Base-by-base conservation (phyloP, 1,140 invertebrate genomes). In the Hermetia illucens region DNA sequence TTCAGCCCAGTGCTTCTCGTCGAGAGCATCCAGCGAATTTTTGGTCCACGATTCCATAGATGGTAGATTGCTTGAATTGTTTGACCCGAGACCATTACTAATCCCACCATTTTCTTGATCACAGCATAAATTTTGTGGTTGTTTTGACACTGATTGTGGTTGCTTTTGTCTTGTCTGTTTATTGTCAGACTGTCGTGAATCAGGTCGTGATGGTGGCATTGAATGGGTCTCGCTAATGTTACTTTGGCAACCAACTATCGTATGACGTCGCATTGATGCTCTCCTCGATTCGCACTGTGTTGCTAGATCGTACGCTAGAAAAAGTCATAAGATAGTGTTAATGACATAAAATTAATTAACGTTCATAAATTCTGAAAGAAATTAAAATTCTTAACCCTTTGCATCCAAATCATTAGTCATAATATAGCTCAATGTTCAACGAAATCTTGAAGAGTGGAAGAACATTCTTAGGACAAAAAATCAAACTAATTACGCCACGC, bases 1-100 rank as follows among this genome's bases (percentile, higher is more conserved):
- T 49, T 88, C 82, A 53, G 88, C 77, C 75, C 86, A 90, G 48
- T 79, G 75, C 64, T 83, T 80, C 60, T 79, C 74, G 56, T 78
- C 75, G n/a, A n/a, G n/a, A n/a, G n/a, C n/a, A n/a, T n/a, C n/a
- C 40, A 80, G 61, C 19, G 74, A 75, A 40, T 65, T 72, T 34
- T 74, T 63, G 13, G 73, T 75, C 72, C 72, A 76, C 70, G 49
- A 74, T 58, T 53, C 53, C 49, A 58, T 47, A 34, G 57, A 57
- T 50, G 51, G 48, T 49, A 53, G 55, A 59, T 41, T 45, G 40
- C 44, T 42, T 17, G n/a, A 34, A 20, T 34, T 12, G n/a, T n/a
- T 8, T 3, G 17, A 2, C 13, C 2, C 19, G 15, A n/a, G n/a
- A 32, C 31, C 19, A 29, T 34, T 44, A 21, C 31, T 40, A 21